These are phyloP conservation scores for Drosophila stalkeri DNA, from an alignment of 2,888 invertebrate genomes.

Conservation along the genomic window DNA sequence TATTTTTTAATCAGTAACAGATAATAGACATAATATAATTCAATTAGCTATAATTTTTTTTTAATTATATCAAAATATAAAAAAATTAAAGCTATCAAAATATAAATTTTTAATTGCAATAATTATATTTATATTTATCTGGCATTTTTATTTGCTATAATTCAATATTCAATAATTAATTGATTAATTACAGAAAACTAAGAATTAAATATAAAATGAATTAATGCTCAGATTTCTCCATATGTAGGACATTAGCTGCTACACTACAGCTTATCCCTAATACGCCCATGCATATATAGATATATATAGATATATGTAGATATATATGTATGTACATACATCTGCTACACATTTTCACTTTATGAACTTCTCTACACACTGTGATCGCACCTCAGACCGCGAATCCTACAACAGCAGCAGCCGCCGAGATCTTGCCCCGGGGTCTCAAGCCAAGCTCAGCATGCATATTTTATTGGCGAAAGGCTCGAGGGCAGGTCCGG, in stretches of 20 bases:
- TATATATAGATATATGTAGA: not conserved
- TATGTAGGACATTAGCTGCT: slow-evolving; percentile 22
- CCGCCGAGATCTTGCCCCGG: slow-evolving; percentile 50
- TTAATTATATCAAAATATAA: too few species aligned
- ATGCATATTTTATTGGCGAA: slow-evolving; percentile 75
- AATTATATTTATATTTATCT: too few species aligned
- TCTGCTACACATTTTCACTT: slow-evolving; percentile 78
- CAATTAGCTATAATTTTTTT: too few species aligned
- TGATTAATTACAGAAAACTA: too few species aligned
- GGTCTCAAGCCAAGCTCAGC: slow-evolving; percentile 68
- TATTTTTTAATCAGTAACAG: too few species aligned
- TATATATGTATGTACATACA: slow-evolving; percentile 43
- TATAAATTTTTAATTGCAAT: too few species aligned
- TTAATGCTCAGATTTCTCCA: too few species aligned
- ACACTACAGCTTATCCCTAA: not conserved
- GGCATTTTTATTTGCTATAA: too few species aligned
- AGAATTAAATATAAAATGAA: too few species aligned
- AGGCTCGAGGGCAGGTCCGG: slow-evolving; percentile 51
- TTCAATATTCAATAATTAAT: too few species aligned
- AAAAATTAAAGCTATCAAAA: too few species aligned
- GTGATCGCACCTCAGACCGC: slow-evolving; percentile 34
- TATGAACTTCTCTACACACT: slow-evolving; percentile 64
- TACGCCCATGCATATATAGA: slow-evolving; percentile 16
- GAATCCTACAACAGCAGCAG: slow-evolving; percentile 20
- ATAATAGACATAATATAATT: too few species aligned